A percentile compares a stretch with the other conserved stretches of the same genome.
These are phyloP conservation scores for Fragum sueziense DNA, from an alignment of 2,888 invertebrate genomes.

Conservation along the genomic window DNA sequence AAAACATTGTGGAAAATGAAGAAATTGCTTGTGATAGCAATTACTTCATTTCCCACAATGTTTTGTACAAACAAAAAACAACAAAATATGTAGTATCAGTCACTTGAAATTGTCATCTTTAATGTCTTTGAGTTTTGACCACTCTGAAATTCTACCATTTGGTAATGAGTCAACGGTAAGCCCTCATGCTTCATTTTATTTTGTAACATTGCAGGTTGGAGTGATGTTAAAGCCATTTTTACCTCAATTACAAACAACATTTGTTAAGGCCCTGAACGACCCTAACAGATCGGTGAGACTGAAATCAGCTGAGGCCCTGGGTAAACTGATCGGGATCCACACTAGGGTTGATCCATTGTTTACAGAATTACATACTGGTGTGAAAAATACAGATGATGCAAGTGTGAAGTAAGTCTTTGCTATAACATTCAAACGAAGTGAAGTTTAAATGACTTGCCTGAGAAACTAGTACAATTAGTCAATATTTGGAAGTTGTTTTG, in stretches of 20 bases:
- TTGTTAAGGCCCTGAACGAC: conserved; percentile 97
- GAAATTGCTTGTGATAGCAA: not conserved
- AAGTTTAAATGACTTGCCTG: too few relatives aligned
- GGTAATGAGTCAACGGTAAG: too few relatives aligned
- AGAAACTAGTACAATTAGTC: too few relatives aligned
- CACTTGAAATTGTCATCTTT: too few relatives aligned
- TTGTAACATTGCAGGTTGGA: conserved; percentile 89
- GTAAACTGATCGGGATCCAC: conserved; percentile 95
- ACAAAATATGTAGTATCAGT: too few relatives aligned
- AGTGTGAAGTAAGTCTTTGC: conserved; percentile 86
- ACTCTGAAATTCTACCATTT: too few relatives aligned
- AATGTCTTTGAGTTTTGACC: too few relatives aligned
- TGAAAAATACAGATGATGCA: conserved; percentile 91
- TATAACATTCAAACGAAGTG: too few relatives aligned
- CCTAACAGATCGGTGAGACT: conserved; percentile 93
- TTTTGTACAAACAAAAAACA: not conserved
- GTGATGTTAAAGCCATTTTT: conserved; percentile 98
- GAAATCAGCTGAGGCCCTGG: conserved; percentile 92
- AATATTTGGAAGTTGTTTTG: too few relatives aligned
- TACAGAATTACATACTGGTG: conserved; percentile 93
- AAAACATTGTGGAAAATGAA: too few relatives aligned
- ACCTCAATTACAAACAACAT: conserved; percentile 99
- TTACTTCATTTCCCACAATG: too few relatives aligned
- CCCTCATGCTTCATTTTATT: too few relatives aligned
- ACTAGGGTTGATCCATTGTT: conserved; percentile 97